Evolutionary conservation across 2,113 vertebrate genomes (phyloP).

Genomic region (Tragelaphus strepsiceros): DNA sequence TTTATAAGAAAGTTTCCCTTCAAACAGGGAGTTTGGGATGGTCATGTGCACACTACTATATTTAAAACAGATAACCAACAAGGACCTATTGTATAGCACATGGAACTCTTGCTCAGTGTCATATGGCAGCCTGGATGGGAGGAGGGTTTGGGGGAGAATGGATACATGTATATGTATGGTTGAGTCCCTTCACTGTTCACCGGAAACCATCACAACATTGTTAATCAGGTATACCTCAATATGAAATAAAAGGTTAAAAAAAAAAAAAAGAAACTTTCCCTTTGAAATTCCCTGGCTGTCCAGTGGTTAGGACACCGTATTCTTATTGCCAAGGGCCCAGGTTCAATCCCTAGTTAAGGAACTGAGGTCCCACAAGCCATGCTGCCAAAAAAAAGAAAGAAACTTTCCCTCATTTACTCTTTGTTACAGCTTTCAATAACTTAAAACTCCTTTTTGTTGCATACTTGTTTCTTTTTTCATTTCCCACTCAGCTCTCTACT

Average conservation of each 20-base stretch:
- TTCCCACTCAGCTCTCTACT: not conserved
- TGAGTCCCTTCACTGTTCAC: not conserved
- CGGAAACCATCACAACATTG: not conserved
- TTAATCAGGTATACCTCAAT: not conserved
- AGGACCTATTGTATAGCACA: not conserved
- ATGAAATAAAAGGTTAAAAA: not conserved
- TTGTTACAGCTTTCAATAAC: not conserved
- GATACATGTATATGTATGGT: not conserved
- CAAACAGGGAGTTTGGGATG: not conserved
- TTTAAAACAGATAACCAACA: not conserved
- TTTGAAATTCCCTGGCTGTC: not conserved
- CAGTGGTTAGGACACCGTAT: not conserved
- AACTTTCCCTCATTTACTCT: not conserved
- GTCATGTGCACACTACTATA: not conserved
- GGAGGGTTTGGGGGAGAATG: not conserved
- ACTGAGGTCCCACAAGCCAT: not conserved
- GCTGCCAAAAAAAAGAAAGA: not conserved
- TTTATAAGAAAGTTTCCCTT: not conserved
- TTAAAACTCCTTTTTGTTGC: not conserved
- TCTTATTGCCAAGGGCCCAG: not conserved
- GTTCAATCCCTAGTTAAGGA: not conserved
- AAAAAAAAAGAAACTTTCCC: not conserved
- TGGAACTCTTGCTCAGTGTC: not conserved
- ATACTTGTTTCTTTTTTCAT: not conserved
- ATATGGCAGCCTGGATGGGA: not conserved